Evolutionary conservation across 2,888 invertebrate genomes (phyloP).

Genomic region (Hydrotaea diabolus): DNA sequence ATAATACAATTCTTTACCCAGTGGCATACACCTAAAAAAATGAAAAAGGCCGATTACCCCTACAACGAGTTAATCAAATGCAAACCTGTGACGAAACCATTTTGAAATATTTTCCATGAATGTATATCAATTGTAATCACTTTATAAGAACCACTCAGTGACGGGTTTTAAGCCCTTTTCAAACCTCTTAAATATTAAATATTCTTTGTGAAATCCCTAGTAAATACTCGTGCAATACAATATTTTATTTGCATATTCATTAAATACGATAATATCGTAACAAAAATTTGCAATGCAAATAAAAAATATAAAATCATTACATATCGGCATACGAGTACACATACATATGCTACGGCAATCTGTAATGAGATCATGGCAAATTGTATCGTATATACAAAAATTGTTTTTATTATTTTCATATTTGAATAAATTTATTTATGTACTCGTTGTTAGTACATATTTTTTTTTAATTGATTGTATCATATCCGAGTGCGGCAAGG

Average conservation of each 20-base stretch:
- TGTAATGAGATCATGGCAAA: constrained; percentile 11
- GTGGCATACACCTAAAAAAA: too few relatives aligned
- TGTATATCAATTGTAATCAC: neutral
- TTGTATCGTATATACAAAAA: neutral
- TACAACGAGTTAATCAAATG: too few relatives aligned
- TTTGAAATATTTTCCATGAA: neutral
- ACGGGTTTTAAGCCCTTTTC: neutral
- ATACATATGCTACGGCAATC: neutral
- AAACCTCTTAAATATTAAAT: neutral
- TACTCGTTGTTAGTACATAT: neutral
- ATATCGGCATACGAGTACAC: neutral
- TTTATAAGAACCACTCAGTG: neutral
- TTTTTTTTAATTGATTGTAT: neutral
- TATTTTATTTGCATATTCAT: neutral
- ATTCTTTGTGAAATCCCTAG: neutral
- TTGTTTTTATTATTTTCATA: neutral
- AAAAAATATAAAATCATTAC: constrained; percentile 1
- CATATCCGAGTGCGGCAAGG: neutral
- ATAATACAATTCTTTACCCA: too few relatives aligned
- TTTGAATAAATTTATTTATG: neutral
- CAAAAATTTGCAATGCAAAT: constrained; percentile 15
- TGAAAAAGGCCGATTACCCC: too few relatives aligned
- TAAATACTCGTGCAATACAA: neutral
- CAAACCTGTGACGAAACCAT: neutral
- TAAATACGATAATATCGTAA: neutral